phyloP scores from a whole-genome alignment of 2,888 invertebrate species.

The Ophion obscuratus region DNA sequence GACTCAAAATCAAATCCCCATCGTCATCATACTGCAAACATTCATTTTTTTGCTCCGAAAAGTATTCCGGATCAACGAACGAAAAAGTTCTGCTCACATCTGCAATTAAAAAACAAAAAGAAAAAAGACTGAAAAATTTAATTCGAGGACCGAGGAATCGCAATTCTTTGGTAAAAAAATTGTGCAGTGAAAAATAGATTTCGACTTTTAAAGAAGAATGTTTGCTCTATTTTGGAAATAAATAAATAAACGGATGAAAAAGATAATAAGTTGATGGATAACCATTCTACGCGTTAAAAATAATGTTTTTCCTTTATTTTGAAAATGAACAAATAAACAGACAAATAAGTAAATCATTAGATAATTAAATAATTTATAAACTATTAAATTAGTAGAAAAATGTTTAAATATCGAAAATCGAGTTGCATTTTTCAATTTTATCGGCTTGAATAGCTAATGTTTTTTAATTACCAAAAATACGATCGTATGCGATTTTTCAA shows the following conservation, averaged over 20 bases:
- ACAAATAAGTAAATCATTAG: too few species aligned
- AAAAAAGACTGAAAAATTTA: neutral
- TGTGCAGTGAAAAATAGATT: neutral
- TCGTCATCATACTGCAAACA: constrained; percentile 86
- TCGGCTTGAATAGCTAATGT: too few species aligned
- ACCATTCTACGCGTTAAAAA: neutral
- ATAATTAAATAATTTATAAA: neutral
- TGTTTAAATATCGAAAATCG: neutral
- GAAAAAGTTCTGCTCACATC: constrained; percentile 90
- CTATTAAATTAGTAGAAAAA: neutral
- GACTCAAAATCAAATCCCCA: constrained; percentile 88
- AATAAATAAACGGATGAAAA: neutral
- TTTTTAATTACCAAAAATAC: too few species aligned
- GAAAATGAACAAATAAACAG: too few species aligned
- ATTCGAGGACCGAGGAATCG: neutral
- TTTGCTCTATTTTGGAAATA: neutral
- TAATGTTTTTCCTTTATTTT: neutral
- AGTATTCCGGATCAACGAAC: constrained; percentile 86
- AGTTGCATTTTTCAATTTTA: neutral
- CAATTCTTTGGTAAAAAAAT: neutral
- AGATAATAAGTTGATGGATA: neutral
- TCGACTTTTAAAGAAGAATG: too few species aligned
- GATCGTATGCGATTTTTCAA: neutral
- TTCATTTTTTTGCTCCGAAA: constrained; percentile 73
- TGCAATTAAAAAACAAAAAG: constrained; percentile 81